Base-by-base conservation (phyloP, 1,140 invertebrate genomes). In the Meloidogyne floridensis region DNA sequence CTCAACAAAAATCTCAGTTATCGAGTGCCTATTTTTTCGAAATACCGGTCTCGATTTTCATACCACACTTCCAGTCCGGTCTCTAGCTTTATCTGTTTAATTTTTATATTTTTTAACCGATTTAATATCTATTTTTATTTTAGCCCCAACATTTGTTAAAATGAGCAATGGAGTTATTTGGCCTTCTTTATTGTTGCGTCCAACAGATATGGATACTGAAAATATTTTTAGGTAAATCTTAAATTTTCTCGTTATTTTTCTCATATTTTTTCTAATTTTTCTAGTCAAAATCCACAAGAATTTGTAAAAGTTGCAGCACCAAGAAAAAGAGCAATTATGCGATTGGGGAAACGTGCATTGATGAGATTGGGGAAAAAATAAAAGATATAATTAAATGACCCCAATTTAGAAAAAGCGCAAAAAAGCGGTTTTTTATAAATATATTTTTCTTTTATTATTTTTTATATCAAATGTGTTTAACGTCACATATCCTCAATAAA, bases 281-380 rank as follows among this genome's bases (percentile, higher is more conserved):
- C n/a, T 7, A 65, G 59, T 65, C 59, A 65, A 65, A 65, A 65
- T 65, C 5, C 59, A 65, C 15, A 15, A 18, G 59, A 65, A 65
- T n/a, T 65, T 6, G 15, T 11, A n/a, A 6, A 65, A 65, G n/a
- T 65, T 65, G 59, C 59, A n/a, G 18, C 59, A 65, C 59, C 59
- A 65, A 65, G 59, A n/a, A 79, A 79, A 51, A 54, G 77, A 51
- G 77, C 77, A 51, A 71, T 79, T n/a, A 71, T 72, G 59, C 65
- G 59, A 69, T 53, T 79, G 54, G 77, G 77, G 59, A 79, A 79
- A 51, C 42, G 77, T 8, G 77, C 77, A 18, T 51, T 79, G 20
- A 79, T 79, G 77, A 69, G 77, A 53, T 71, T 79, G 65, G 77
- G 77, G n/a, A 65, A 69, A 77, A 77, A 65, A 18, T 69, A 79